phyloP scores from a whole-genome alignment of 2,797 vertebrate genomes.

The Heterohyrax brucei region DNA sequence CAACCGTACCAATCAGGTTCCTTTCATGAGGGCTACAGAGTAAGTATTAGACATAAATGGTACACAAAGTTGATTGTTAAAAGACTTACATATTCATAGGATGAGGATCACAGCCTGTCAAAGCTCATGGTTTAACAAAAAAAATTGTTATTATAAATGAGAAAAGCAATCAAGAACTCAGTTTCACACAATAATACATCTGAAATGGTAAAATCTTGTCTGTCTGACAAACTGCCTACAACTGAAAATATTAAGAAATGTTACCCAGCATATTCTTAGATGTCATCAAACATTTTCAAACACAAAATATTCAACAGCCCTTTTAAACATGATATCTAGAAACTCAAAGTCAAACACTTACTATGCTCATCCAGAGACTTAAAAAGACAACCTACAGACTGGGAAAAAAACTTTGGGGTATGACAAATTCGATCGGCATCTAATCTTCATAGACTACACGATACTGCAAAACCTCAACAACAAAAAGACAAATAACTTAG shows the following conservation, averaged over 20 bases:
- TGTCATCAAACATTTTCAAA: conserved; percentile 42
- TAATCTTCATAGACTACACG: too few relatives aligned
- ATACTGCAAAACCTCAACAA: too few relatives aligned
- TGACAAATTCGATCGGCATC: too few relatives aligned
- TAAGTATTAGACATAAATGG: neutral
- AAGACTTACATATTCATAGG: neutral
- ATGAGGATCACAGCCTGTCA: neutral
- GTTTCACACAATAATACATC: conserved; percentile 26
- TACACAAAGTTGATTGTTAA: neutral
- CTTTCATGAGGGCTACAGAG: neutral
- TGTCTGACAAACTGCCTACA: conserved; percentile 28
- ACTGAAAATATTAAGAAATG: conserved; percentile 24
- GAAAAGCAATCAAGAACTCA: conserved; percentile 46
- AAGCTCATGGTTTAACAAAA: conserved; percentile 1
- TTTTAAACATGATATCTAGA: conserved; percentile 44
- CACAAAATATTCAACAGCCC: conserved; percentile 57
- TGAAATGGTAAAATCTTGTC: conserved; percentile 61
- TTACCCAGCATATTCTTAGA: conserved; percentile 43
- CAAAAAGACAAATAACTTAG: too few relatives aligned
- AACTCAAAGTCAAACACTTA: too few relatives aligned
- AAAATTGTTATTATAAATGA: neutral
- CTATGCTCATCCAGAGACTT: too few relatives aligned
- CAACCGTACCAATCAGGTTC: neutral
- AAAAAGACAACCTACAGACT: too few relatives aligned
- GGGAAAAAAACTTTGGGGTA: too few relatives aligned